Percentiles rank a stretch among this genome's conserved stretches.
Evolutionary conservation across 2,888 invertebrate species (phyloP).

Genomic region (Orchesella flavescens): DNA sequence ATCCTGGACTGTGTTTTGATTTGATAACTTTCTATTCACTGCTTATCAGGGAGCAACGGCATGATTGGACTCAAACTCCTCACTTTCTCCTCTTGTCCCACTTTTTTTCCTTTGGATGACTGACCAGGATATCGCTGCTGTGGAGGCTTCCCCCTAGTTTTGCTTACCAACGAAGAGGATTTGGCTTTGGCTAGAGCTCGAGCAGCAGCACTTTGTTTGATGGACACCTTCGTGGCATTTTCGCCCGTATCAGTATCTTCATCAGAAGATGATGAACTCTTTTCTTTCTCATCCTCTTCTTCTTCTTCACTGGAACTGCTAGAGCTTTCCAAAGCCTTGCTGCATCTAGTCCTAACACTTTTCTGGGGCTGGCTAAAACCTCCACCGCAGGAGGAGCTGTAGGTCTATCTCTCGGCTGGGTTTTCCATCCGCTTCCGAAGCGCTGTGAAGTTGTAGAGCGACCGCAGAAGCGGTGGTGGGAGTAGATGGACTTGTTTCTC

Average conservation of each 20-base stretch:
- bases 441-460: no score
- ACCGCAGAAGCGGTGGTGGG: no score
- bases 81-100: neutral
- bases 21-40: no score
- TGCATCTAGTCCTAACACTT: slow-evolving; percentile 19
- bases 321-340: neutral
- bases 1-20: no score
- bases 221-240: neutral
- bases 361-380: neutral
- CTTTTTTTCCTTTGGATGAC: neutral
- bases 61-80: slow-evolving; percentile 44
- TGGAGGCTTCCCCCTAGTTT: neutral
- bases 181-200: neutral
- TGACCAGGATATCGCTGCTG: neutral
- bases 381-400: neutral
- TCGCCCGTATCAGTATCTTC: neutral
- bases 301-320: neutral
- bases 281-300: no score
- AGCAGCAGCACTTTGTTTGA: neutral
- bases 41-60: slow-evolving; percentile 35
- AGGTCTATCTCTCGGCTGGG: no score
- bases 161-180: no score
- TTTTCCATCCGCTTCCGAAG: no score
- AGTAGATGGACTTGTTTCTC: no score
- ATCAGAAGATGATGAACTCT: neutral